Conservation (phyloP, 2,797 vertebrate species). For the Champsocephalus esox region DNA sequence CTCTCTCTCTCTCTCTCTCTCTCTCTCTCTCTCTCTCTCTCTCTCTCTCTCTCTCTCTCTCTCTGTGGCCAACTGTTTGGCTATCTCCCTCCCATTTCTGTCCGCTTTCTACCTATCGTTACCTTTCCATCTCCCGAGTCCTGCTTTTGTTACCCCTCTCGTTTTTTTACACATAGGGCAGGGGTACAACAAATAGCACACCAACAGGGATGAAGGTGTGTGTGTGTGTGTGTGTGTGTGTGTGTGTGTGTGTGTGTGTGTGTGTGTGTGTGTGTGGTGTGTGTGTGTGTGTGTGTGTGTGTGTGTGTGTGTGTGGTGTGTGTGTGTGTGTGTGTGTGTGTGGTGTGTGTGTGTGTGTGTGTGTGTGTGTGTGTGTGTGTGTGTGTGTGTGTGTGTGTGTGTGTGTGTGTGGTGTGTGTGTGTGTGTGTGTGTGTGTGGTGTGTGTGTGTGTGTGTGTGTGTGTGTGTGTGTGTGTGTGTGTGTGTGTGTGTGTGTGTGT, state of each 20-base stretch:
- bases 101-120: slow-evolving; percentile 19
- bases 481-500: slow-evolving; percentile 11
- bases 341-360: not conserved
- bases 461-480: not conserved
- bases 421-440: too few species aligned
- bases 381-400: too few species aligned
- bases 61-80: not conserved
- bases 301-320: not conserved
- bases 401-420: not conserved
- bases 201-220: not conserved
- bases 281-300: not conserved
- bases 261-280: not conserved
- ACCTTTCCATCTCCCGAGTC: not conserved
- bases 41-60: slow-evolving; percentile 23
- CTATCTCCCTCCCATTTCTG: slow-evolving; percentile 23
- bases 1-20: slow-evolving; percentile 21
- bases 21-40: slow-evolving; percentile 20
- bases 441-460: not conserved
- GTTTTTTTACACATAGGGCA: slow-evolving; percentile 25
- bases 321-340: not conserved
- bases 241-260: not conserved
- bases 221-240: not conserved
- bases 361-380: not conserved
- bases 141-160: not conserved
- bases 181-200: slow-evolving; percentile 17